A percentile compares a stretch with the other conserved stretches of the same genome.
These are phyloP conservation scores for Sphaeramia orbicularis DNA, from an alignment of 2,797 vertebrate species.

Conservation along the genomic window DNA sequence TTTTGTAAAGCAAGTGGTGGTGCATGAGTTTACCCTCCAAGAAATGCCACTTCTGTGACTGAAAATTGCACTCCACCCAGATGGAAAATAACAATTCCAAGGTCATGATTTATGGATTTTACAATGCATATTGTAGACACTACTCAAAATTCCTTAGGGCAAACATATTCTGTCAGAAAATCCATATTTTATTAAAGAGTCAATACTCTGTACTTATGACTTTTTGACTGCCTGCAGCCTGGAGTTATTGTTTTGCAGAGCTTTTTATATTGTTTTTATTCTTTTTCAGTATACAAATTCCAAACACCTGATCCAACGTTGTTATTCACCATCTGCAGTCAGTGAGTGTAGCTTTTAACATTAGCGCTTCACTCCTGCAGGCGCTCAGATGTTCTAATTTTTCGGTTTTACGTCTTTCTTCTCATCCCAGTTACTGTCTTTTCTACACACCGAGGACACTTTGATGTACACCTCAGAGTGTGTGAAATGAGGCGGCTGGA, in stretches of 20 bases:
- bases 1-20: too few species aligned
- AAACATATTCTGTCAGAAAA: constrained; percentile 40
- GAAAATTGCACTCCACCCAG: constrained; percentile 6
- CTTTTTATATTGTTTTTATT: background rate
- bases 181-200: constrained; percentile 60
- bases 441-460: constrained; percentile 19
- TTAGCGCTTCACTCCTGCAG: background rate
- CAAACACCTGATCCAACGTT: constrained; percentile 2
- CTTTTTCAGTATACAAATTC: constrained; percentile 6
- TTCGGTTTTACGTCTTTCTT: background rate
- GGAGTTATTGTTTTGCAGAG: constrained; percentile 20
- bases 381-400: constrained; percentile 1
- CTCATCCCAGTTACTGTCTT: constrained; percentile 18
- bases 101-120: constrained; percentile 61
- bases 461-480: constrained; percentile 40
- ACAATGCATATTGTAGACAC: constrained; percentile 27
- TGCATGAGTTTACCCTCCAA: too few species aligned
- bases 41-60: constrained; percentile 15
- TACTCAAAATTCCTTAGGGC: constrained; percentile 40
- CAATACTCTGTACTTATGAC: constrained; percentile 47
- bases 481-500: constrained; percentile 10
- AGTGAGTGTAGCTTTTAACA: constrained; percentile 18
- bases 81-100: constrained; percentile 37
- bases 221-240: constrained; percentile 39
- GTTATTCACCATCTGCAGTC: constrained; percentile 23